Conservation (phyloP, 64 coral and sea anemone species). For the Actinia equina region DNA sequence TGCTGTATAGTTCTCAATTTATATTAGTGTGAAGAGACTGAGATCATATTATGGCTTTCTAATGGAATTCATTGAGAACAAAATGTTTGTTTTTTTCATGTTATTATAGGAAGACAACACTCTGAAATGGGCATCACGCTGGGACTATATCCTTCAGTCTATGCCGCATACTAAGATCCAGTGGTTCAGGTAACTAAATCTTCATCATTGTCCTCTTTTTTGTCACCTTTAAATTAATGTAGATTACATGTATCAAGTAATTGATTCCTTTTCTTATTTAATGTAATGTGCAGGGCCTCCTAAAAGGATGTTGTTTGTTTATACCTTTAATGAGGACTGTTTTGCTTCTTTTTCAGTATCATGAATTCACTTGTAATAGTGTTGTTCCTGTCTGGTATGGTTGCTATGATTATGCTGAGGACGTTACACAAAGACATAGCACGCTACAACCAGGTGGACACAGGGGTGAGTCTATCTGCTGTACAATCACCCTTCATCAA, state of each 20-base stretch:
- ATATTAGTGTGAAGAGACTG: too few relatives aligned
- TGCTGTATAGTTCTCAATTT: too few relatives aligned
- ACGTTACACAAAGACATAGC: slow-evolving; percentile 99
- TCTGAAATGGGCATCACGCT: slow-evolving; percentile 95
- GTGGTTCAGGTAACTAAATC: slow-evolving; percentile 83
- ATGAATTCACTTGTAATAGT: slow-evolving; percentile 99
- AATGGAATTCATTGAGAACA: too few relatives aligned
- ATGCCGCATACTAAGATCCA: slow-evolving; percentile 95
- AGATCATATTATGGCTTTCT: too few relatives aligned
- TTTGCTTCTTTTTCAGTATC: slow-evolving; percentile 62
- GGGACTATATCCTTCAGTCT: slow-evolving; percentile 97
- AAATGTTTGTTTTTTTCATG: not conserved
- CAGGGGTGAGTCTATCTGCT: slow-evolving; percentile 58
- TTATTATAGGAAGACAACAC: slow-evolving; percentile 47
- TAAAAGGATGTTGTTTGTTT: not conserved
- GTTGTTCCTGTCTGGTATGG: slow-evolving; percentile 96
- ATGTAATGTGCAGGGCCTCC: too few relatives aligned
- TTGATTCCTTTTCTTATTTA: too few relatives aligned
- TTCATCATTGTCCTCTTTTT: not conserved
- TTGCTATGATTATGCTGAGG: slow-evolving; percentile 98
- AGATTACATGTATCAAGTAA: too few relatives aligned
- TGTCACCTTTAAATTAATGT: too few relatives aligned
- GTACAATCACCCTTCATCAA: too few relatives aligned
- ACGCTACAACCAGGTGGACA: slow-evolving; percentile 93
- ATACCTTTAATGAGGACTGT: too few relatives aligned